Evolutionary conservation across 37 sponge, comb jelly and placozoan species (phyloP), one percentile per base, ranked within the genome.

Genomic region (Crambe crambe): DNA sequence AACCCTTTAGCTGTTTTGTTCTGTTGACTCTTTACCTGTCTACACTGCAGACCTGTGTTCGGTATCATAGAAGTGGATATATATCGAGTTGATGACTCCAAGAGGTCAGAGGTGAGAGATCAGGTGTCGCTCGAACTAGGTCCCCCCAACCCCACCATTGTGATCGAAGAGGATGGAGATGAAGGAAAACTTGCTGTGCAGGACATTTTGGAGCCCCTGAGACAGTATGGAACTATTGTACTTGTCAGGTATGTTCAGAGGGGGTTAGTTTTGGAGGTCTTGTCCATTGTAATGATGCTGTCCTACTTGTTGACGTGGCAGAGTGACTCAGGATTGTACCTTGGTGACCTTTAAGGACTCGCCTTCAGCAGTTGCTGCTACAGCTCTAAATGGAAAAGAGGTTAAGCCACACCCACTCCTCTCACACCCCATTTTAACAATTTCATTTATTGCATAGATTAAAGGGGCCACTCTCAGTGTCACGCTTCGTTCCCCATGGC

Each of bases 11-110:
- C 51, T 47, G 6, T 62, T 12, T 20, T 60, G 54, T 12, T 4
- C 59, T 18, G 59, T 18, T 58, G 20, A 58, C 59, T 58, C 17
- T 12, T 18, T 3, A 66, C 37, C 17, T 3, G 5, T 36, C 3
- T 3, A 1, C 29, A 68, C 2, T 72, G 32, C 84, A 92, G 97
- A 51, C 97, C 97, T 27, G 97, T 97, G 43, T 31, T 94, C n/a
- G 97, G 92, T 22, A 75, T 94, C 10, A 31, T 97, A 36, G 93
- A 97, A 42, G 81, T 97, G 27, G 93, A 97, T 26, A 69, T 97
- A 0, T 76, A 86, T 30, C 42, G 75, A 42, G 87, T 97, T 22
- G 75, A 89, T 57, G 22, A 38, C n/a, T 31, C 58, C 3, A 74
- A 85, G 72, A 34, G 83, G 20, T 29, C 78, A 0, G 15, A 15